Conservation (phyloP, 2,888 invertebrate genomes). For the Rhopalosiphum nymphaeae region DNA sequence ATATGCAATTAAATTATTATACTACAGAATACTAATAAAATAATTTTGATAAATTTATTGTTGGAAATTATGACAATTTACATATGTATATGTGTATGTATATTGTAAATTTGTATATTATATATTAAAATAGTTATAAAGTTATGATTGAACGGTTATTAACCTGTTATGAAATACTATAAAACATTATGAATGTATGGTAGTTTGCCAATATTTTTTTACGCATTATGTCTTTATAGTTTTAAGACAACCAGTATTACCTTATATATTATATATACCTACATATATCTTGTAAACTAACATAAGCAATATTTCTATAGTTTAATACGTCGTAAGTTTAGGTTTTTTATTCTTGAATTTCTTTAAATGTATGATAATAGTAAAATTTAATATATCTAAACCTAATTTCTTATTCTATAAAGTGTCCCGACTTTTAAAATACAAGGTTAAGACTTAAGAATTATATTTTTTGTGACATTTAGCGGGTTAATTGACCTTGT, state of each 20-base stretch:
- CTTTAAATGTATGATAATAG: not conserved
- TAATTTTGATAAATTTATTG: not conserved
- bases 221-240: not conserved
- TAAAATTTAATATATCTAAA: not conserved
- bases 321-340: not conserved
- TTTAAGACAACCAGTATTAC: slow-evolving; percentile 19
- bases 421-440: not conserved
- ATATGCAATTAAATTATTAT: too few relatives aligned
- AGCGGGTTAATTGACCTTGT: not conserved
- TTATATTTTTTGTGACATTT: not conserved
- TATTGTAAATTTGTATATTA: not conserved
- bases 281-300: not conserved
- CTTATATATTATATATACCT: slow-evolving; percentile 18
- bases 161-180: slow-evolving; percentile 21
- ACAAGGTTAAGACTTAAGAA: slow-evolving; percentile 8
- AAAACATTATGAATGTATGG: not conserved
- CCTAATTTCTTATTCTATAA: not conserved
- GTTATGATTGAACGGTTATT: not conserved
- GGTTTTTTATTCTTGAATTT: not conserved
- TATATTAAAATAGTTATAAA: not conserved
- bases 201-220: slow-evolving; percentile 22
- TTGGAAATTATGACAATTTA: not conserved
- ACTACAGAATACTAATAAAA: not conserved
- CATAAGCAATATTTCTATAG: not conserved
- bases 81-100: not conserved